Percentiles rank a stretch among this genome's conserved stretches.
Conservation (phyloP, 2,888 invertebrate genomes). For the Tetrapedia diversipes region DNA sequence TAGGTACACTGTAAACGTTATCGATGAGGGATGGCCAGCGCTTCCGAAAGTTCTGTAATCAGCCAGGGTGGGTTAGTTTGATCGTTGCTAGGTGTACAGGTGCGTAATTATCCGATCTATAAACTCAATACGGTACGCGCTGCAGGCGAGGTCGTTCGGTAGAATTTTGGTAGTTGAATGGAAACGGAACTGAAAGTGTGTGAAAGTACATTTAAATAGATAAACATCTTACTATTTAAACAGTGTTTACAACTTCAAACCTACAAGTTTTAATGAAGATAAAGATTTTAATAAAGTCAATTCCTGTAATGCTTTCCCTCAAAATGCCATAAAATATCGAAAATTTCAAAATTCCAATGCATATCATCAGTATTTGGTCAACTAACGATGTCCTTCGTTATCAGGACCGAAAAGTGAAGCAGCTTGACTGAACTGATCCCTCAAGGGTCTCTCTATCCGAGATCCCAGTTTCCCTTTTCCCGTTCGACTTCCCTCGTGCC, state of each 20-base stretch:
- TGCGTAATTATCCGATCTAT: conserved; percentile 16
- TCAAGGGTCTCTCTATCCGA: not conserved
- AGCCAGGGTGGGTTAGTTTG: too few species aligned
- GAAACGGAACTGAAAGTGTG: too few species aligned
- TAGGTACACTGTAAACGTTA: conserved; percentile 1
- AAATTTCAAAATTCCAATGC: not conserved
- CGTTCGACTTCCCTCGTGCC: not conserved
- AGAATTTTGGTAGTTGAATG: too few species aligned
- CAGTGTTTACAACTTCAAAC: too few species aligned
- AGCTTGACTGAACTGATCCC: not conserved
- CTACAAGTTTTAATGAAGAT: too few species aligned
- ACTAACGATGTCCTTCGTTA: too few species aligned
- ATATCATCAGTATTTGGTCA: too few species aligned
- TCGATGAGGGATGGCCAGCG: not conserved
- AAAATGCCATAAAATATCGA: too few species aligned
- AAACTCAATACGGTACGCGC: not conserved
- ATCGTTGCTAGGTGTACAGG: not conserved
- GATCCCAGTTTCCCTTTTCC: not conserved
- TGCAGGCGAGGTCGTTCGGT: not conserved
- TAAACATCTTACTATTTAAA: too few species aligned
- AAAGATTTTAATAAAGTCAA: too few species aligned
- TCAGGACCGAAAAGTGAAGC: not conserved
- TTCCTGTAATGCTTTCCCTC: too few species aligned
- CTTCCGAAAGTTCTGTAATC: conserved; percentile 12
- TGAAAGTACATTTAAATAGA: too few species aligned